Conservation (phyloP, 2,888 invertebrate genomes). For the Cephus pulcher region DNA sequence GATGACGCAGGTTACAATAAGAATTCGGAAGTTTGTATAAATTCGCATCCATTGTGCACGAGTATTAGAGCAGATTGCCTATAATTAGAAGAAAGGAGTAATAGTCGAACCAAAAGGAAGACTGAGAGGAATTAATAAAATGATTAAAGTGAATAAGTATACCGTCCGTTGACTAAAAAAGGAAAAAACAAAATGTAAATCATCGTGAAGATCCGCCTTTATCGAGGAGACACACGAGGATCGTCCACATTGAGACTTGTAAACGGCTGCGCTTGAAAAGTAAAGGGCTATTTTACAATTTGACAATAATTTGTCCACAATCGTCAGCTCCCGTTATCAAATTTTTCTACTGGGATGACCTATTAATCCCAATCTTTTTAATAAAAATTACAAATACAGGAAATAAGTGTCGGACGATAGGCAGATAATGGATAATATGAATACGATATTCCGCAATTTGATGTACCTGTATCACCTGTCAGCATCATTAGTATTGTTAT, state of each 20-base stretch:
- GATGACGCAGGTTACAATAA: background rate
- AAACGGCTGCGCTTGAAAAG: background rate
- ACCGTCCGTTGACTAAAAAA: background rate
- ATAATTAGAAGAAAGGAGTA: background rate
- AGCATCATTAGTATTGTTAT: background rate
- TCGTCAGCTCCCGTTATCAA: background rate
- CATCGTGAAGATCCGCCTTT: background rate
- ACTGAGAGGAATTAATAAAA: background rate
- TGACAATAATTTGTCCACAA: constrained; percentile 29
- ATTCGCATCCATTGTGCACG: background rate
- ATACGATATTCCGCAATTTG: background rate
- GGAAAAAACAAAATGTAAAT: background rate
- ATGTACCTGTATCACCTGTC: background rate
- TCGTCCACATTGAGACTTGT: background rate
- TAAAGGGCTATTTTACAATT: constrained; percentile 16
- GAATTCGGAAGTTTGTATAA: background rate
- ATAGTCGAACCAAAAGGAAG: background rate
- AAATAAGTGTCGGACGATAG: background rate
- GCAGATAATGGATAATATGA: background rate
- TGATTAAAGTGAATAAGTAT: background rate
- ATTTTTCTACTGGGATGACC: background rate
- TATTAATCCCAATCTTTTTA: background rate
- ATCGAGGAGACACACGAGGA: background rate
- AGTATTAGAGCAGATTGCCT: background rate
- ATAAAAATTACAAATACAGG: background rate